Evolutionary conservation across 2,113 vertebrate species (phyloP).

Genomic region (Acrocephalus arundinaceus): DNA sequence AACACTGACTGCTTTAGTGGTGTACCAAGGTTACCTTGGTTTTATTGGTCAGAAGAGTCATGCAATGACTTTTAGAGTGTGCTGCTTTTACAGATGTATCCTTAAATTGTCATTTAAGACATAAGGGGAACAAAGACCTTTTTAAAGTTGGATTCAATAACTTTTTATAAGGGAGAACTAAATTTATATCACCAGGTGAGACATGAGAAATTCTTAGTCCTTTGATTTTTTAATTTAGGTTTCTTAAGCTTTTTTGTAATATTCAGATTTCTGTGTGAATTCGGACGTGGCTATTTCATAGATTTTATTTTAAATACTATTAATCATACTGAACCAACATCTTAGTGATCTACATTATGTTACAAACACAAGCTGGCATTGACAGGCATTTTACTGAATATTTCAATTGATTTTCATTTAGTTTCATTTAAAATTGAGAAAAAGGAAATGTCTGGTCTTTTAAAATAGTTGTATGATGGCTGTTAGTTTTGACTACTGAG

Average conservation of each 20-base stretch:
- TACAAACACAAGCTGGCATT: not conserved
- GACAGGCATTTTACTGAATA: not conserved
- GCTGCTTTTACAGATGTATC: not conserved
- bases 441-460: not conserved
- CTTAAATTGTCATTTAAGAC: not conserved
- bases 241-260: not conserved
- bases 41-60: not conserved
- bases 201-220: not conserved
- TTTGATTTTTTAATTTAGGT: not conserved
- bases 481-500: not conserved
- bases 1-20: not conserved
- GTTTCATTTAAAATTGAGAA: not conserved
- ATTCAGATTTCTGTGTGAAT: not conserved
- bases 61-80: not conserved
- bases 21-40: not conserved
- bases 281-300: not conserved
- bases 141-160: not conserved
- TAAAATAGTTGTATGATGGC: not conserved
- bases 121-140: not conserved
- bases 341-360: not conserved
- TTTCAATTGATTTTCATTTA: not conserved
- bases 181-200: not conserved
- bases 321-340: not conserved
- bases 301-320: not conserved
- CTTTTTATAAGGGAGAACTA: not conserved